These are phyloP conservation scores for Abscondita cerata DNA, from an alignment of 2,888 invertebrate species.

Conservation along the genomic window DNA sequence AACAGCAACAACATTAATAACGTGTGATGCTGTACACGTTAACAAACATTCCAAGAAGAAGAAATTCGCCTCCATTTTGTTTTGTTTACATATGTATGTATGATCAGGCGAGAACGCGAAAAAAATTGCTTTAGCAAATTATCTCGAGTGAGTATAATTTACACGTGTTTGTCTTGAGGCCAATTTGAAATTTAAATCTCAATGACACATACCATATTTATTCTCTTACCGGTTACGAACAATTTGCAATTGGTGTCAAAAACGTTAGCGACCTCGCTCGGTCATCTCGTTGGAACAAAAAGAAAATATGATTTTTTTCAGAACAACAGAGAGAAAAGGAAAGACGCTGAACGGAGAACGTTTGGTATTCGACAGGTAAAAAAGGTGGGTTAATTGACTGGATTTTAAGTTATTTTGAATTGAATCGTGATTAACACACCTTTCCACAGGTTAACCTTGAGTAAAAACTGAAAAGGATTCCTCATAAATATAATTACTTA, in stretches of 20 bases:
- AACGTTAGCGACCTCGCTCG: constrained; percentile 20
- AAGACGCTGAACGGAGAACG: constrained; percentile 13
- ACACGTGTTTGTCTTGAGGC: constrained; percentile 29
- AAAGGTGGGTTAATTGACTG: constrained; percentile 23
- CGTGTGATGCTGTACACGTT: constrained; percentile 19
- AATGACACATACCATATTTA: constrained; percentile 17
- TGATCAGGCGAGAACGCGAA: neutral
- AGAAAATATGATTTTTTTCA: constrained; percentile 1
- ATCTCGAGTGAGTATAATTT: constrained; percentile 20
- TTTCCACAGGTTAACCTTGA: constrained; percentile 21
- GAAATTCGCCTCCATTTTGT: constrained; percentile 25
- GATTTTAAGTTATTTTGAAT: constrained; percentile 19
- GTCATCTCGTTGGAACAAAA: constrained; percentile 1
- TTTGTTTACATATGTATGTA: constrained; percentile 26
- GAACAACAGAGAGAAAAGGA: too few species aligned
- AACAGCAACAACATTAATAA: neutral
- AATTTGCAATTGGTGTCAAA: constrained; percentile 27
- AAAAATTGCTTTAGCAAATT: constrained; percentile 24
- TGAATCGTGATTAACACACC: constrained; percentile 22
- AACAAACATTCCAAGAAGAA: constrained; percentile 19
- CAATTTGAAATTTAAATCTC: constrained; percentile 29
- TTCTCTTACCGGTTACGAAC: constrained; percentile 5
- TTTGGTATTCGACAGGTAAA: constrained; percentile 22
- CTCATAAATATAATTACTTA: constrained; percentile 11
- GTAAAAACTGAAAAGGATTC: constrained; percentile 18